phyloP scores from a whole-genome alignment of 2,113 vertebrate genomes.

The Lophochroa leadbeateri region DNA sequence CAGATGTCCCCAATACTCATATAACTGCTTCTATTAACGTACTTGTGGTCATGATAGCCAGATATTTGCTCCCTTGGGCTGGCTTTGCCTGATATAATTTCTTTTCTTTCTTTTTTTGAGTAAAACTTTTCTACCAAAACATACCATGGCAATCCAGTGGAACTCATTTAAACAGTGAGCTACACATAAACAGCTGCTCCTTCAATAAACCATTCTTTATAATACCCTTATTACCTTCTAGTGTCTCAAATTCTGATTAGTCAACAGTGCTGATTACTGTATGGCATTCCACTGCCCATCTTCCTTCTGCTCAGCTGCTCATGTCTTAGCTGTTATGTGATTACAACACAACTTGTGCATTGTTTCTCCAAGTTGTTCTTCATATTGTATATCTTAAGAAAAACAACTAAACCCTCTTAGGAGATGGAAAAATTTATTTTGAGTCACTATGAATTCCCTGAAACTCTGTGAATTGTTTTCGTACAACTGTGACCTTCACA shows the following conservation, averaged over 20 bases:
- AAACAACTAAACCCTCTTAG: conserved; percentile 46
- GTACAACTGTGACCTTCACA: background rate
- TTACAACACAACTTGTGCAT: conserved; percentile 92
- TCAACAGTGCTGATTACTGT: conserved; percentile 98
- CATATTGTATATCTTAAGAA: conserved; percentile 79
- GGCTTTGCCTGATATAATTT: background rate
- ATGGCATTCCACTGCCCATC: conserved; percentile 94
- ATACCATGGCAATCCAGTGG: conserved; percentile 77
- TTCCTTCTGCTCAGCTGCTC: conserved; percentile 96
- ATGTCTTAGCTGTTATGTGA: conserved; percentile 79
- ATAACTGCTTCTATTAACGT: conserved; percentile 25
- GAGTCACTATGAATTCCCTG: background rate
- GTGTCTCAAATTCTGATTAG: conserved; percentile 98
- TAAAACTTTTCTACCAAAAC: conserved; percentile 78
- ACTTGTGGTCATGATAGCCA: conserved; percentile 19
- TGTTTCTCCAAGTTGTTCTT: conserved; percentile 87
- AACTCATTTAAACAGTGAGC: conserved; percentile 81
- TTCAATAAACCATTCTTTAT: conserved; percentile 96
- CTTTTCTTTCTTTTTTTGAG: background rate
- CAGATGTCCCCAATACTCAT: conserved; percentile 22
- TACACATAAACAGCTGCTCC: conserved; percentile 97
- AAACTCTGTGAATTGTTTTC: background rate
- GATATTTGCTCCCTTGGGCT: conserved; percentile 57
- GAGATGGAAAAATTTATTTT: background rate
- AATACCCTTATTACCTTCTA: conserved; percentile 96